Base-by-base conservation (phyloP, 2,888 invertebrate species). In the Rhamphomyia laevipes region DNA sequence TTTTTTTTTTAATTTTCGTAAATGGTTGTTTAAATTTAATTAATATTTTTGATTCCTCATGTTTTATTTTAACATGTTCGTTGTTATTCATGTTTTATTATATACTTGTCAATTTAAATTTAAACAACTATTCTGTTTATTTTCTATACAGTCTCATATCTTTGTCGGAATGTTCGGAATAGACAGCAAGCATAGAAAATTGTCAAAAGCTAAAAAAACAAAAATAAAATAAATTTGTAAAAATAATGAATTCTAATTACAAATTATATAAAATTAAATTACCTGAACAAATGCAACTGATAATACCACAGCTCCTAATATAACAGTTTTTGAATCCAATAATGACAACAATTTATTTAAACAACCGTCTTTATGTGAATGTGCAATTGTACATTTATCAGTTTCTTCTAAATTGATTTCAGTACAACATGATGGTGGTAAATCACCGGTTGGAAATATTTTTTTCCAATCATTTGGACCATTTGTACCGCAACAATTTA, bases 151-250 rank as follows among this genome's bases (percentile, higher is more conserved):
- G 86, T 86, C 73, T 93, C 88, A 73, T 93, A 94, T 68, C 90
- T 91, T 70, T 84, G 86, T 66, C 89, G 86, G 67, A 96, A 91
- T 59, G 91, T 88, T 63, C 91, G 83, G 57, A 90, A 93, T 70
- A 96, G 76, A 67, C 88, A 89, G 75, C 94, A 95, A 30, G 95
- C 90, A 68, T 92, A 93, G 55, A 90, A 74, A 48, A 94, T 86
- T 45, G 93, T 94, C 61, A 94, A 75, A 45, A 94, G 74, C 89
- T 88, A 76, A 55, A 81, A 63, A 45, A 41, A 23, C 53, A 60
- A 56, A 55, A 56, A 15, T 35, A 37, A 23, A 33, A 38, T 4
- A 18, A 46, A 35, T 7, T 2, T 1, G 16, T 9, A 13, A 37
- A 37, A 40, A 15, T 43, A 49, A 30, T n/a, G 13, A n/a, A 35